Percentiles rank a stretch among this genome's conserved stretches.
These are phyloP conservation scores for Geothlypis trichas DNA, from an alignment of 2,113 vertebrate genomes.

Conservation along the genomic window DNA sequence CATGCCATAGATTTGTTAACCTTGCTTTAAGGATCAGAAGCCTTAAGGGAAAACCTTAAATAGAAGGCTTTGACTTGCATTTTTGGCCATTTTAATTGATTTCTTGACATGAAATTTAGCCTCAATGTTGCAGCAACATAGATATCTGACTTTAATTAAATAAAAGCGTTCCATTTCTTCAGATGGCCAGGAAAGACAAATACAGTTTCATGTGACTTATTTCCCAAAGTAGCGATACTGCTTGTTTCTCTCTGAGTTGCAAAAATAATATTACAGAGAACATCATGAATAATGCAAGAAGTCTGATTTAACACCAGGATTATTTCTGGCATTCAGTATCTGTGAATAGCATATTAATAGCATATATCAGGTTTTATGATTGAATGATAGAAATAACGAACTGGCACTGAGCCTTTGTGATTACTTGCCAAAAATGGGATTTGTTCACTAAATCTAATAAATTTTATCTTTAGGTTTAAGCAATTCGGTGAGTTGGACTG, in stretches of 20 bases:
- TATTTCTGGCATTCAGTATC: slow-evolving; percentile 49
- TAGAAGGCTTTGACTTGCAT: not conserved
- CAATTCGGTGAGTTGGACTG: not conserved
- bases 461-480: not conserved
- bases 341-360: slow-evolving; percentile 57
- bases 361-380: slow-evolving; percentile 25
- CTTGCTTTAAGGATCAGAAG: not conserved
- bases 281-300: slow-evolving; percentile 60
- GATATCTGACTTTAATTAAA: not conserved
- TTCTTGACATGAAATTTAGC: not conserved
- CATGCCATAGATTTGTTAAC: not conserved
- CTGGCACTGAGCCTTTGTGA: slow-evolving; percentile 1
- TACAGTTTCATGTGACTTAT: not conserved
- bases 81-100: not conserved
- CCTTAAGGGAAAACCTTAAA: not conserved
- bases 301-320: slow-evolving; percentile 55
- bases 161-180: not conserved
- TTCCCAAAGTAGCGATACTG: not conserved
- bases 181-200: not conserved
- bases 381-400: slow-evolving; percentile 53
- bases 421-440: not conserved
- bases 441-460: not conserved
- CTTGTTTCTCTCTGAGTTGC: not conserved
- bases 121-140: not conserved
- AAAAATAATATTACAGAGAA: slow-evolving; percentile 45